These are phyloP conservation scores for Elgaria multicarinata DNA, from an alignment of 2,113 vertebrate species.

Conservation along the genomic window DNA sequence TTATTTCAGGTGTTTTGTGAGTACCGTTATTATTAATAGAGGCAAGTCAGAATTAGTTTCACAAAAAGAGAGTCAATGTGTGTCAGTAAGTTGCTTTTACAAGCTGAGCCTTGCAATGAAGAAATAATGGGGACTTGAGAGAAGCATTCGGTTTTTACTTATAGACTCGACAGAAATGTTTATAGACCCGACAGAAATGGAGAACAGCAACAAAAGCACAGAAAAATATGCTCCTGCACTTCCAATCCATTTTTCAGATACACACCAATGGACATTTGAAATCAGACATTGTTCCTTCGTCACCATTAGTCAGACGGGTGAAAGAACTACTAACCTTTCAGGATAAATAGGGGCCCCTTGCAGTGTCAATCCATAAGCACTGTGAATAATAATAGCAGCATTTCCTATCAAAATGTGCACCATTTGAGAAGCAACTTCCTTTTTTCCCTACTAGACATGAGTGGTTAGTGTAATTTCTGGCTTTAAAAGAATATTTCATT, in stretches of 20 bases:
- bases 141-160: neutral
- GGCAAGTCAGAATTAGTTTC: conserved; percentile 48
- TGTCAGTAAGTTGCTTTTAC: neutral
- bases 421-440: conserved; percentile 52
- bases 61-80: neutral
- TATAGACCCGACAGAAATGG: conserved; percentile 25
- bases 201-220: conserved; percentile 38
- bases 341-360: neutral
- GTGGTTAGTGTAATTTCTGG: conserved; percentile 31
- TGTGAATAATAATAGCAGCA: conserved; percentile 35
- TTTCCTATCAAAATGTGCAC: neutral
- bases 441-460: conserved; percentile 27
- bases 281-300: conserved; percentile 60
- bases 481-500: conserved; percentile 35
- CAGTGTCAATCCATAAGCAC: neutral
- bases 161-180: neutral
- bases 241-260: conserved; percentile 61
- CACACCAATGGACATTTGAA: conserved; percentile 54
- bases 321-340: conserved; percentile 53
- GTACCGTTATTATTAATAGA: conserved; percentile 23
- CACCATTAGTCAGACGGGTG: conserved; percentile 63
- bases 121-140: neutral
- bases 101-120: neutral
- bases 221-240: conserved; percentile 60
- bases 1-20: neutral